phyloP scores from a whole-genome alignment of 2,888 invertebrate genomes.

The Brachylomia viminalis region DNA sequence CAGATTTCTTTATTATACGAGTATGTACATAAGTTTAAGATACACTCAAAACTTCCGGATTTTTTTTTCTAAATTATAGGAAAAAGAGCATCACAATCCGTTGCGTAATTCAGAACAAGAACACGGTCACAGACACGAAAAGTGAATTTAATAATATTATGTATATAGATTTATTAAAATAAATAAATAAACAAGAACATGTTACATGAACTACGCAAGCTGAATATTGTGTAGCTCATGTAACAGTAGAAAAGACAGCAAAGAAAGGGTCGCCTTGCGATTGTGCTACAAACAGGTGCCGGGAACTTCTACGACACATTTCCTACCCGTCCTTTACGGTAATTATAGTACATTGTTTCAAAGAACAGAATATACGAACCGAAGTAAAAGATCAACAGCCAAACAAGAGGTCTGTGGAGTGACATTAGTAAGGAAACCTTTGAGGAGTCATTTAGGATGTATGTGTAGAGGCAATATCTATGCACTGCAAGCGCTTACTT shows the following conservation, averaged over 20 bases:
- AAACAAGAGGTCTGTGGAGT: neutral
- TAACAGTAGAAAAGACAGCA: neutral
- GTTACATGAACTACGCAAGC: neutral
- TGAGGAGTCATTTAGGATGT: neutral
- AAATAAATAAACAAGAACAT: neutral
- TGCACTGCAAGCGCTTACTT: no score
- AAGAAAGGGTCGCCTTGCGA: neutral
- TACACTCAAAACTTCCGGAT: no score
- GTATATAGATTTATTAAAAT: neutral
- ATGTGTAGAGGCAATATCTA: neutral
- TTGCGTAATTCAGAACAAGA: neutral
- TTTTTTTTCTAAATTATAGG: neutral
- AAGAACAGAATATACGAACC: conserved; percentile 41
- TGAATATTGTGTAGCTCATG: neutral
- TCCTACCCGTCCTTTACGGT: conserved; percentile 34
- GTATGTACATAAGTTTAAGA: no score
- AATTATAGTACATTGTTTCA: conserved; percentile 46
- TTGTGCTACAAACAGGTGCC: conserved; percentile 13
- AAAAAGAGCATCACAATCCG: no score
- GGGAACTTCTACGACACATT: conserved; percentile 26
- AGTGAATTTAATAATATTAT: neutral
- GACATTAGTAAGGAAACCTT: neutral
- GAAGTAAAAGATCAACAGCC: conserved; percentile 20
- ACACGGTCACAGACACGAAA: neutral
- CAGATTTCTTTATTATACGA: no score